Conservation (phyloP, 2,888 invertebrate genomes). For the Lepidocyrtinus sp. region DNA sequence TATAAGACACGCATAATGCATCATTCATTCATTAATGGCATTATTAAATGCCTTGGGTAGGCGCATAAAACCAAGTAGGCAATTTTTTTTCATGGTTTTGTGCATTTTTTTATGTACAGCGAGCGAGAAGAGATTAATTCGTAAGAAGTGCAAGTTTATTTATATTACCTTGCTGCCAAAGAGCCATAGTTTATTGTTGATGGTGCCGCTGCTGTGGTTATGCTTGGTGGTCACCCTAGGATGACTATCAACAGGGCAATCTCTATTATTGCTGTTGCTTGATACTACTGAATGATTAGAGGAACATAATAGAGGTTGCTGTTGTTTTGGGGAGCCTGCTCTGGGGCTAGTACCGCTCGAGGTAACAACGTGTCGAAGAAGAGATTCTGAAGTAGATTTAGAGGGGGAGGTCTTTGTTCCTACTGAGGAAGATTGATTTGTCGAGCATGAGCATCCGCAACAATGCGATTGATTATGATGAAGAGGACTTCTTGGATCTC, state of each 20-base stretch:
- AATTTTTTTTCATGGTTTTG: slow-evolving; percentile 44
- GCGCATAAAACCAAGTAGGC: background rate
- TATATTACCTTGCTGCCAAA: slow-evolving; percentile 56
- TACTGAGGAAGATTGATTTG: background rate
- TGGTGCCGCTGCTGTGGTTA: slow-evolving; percentile 38
- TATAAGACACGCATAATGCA: slow-evolving; percentile 51
- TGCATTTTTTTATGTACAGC: slow-evolving; percentile 33
- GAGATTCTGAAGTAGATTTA: slow-evolving; percentile 8
- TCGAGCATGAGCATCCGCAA: slow-evolving; percentile 46
- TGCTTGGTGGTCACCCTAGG: slow-evolving; percentile 53
- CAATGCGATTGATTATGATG: slow-evolving; percentile 40
- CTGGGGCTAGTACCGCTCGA: slow-evolving; percentile 20
- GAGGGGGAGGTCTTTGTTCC: background rate
- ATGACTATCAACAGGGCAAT: slow-evolving; percentile 58
- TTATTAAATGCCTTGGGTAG: background rate
- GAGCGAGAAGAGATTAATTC: background rate
- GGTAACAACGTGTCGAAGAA: slow-evolving; percentile 50
- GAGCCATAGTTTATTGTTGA: slow-evolving; percentile 47
- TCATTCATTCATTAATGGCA: slow-evolving; percentile 28
- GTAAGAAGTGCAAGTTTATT: background rate
- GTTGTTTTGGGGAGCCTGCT: slow-evolving; percentile 40
- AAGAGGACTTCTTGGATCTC: slow-evolving; percentile 37
- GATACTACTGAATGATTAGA: slow-evolving; percentile 39
- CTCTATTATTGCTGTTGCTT: slow-evolving; percentile 32
- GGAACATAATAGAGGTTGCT: slow-evolving; percentile 11